A percentile compares a stretch with the other conserved stretches of the same genome.
Conservation (phyloP, 2,797 vertebrate species). For the Sebastes kiyomatsui region DNA sequence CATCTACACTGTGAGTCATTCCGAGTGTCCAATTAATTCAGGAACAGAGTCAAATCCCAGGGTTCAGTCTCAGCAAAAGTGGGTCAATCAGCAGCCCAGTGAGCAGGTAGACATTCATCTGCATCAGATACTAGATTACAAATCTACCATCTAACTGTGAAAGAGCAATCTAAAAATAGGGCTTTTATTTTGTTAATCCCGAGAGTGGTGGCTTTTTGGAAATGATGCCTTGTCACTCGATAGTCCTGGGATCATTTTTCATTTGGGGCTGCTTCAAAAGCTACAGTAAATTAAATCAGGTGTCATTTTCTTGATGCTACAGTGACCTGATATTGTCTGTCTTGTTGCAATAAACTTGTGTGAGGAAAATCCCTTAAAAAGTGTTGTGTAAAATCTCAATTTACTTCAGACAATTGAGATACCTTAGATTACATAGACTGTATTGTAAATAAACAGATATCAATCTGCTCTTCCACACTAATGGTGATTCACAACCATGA, state of each 20-base stretch:
- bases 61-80: not conserved
- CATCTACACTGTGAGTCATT: not conserved
- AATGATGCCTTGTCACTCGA: not conserved
- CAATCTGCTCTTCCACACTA: not conserved
- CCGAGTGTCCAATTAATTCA: not conserved
- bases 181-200: slow-evolving; percentile 33
- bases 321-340: not conserved
- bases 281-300: not conserved
- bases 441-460: not conserved
- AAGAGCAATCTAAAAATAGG: slow-evolving; percentile 4
- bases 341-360: not conserved
- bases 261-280: not conserved
- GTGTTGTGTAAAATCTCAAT: not conserved
- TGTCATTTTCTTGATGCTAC: not conserved
- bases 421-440: not conserved
- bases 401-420: not conserved
- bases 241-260: not conserved
- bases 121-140: not conserved
- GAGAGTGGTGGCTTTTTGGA: slow-evolving; percentile 17
- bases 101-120: not conserved
- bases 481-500: not conserved
- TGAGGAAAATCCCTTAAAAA: not conserved
- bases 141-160: not conserved
- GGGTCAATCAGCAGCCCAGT: not conserved
- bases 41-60: not conserved